Evolutionary conservation across 23 tunicate species (phyloP).

Genomic region (Styela plicata): DNA sequence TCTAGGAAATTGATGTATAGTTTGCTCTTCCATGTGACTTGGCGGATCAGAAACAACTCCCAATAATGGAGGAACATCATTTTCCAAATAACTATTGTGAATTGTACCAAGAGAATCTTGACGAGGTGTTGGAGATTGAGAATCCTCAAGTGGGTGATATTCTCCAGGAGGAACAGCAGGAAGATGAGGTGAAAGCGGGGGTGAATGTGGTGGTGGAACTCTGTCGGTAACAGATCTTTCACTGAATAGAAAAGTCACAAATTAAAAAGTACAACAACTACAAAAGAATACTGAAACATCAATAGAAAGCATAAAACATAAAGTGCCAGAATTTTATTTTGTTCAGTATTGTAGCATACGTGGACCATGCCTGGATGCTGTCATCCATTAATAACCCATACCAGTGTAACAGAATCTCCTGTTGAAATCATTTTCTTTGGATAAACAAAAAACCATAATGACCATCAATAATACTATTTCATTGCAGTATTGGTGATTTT

Average conservation of each 20-base stretch:
- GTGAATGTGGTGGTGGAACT: background rate
- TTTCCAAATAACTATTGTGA: background rate
- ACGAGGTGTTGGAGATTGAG: background rate
- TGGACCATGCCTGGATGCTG: too few species aligned
- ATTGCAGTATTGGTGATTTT: too few species aligned
- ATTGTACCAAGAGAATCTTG: background rate
- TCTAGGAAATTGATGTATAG: background rate
- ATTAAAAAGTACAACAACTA: too few species aligned
- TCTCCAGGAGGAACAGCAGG: background rate
- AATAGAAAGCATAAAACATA: too few species aligned
- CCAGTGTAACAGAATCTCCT: too few species aligned
- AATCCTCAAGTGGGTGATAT: background rate
- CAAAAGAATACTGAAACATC: too few species aligned
- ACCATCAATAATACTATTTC: too few species aligned
- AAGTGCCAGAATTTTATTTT: too few species aligned
- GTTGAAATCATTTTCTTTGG: too few species aligned
- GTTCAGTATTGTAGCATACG: too few species aligned
- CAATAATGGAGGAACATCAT: background rate
- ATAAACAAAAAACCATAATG: too few species aligned
- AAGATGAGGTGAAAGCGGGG: background rate
- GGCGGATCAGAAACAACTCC: background rate
- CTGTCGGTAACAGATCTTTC: background rate
- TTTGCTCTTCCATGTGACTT: background rate
- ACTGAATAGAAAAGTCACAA: background rate
- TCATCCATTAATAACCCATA: too few species aligned